phyloP scores from a whole-genome alignment of 53 echinoderm and acorn worm genomes.

The Mesocentrotus franciscanus region DNA sequence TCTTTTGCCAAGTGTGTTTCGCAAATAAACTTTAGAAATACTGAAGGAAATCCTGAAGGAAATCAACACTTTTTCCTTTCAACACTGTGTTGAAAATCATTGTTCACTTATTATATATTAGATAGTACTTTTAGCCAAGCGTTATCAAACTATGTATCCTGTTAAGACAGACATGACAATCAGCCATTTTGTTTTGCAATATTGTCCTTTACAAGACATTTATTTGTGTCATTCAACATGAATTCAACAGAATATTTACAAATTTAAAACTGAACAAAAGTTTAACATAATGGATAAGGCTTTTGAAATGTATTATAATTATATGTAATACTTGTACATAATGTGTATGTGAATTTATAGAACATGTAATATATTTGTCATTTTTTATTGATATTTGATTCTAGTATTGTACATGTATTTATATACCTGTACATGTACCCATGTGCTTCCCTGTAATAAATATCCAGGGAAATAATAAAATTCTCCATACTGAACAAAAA shows the following conservation, averaged over 20 bases:
- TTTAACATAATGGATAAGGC: neutral
- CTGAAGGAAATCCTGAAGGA: too few relatives aligned
- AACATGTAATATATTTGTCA: neutral
- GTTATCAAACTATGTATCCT: too few relatives aligned
- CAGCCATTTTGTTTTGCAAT: neutral
- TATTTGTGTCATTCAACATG: neutral
- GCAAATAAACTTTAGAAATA: too few relatives aligned
- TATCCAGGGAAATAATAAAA: neutral
- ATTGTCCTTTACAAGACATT: neutral
- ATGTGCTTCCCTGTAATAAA: conserved; percentile 3
- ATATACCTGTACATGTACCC: neutral
- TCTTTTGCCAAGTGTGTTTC: too few relatives aligned
- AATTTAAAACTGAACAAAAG: neutral
- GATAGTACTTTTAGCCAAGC: too few relatives aligned
- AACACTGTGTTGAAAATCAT: too few relatives aligned
- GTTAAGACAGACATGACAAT: neutral
- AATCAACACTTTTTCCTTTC: too few relatives aligned
- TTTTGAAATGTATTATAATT: neutral
- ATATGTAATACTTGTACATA: neutral
- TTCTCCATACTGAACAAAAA: too few relatives aligned
- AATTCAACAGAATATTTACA: conserved; percentile 8
- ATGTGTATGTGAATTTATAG: neutral
- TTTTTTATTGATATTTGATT: neutral
- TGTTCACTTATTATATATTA: too few relatives aligned
- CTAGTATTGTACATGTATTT: neutral